Base-by-base conservation (phyloP, 2,888 invertebrate genomes). In the Dione juno region DNA sequence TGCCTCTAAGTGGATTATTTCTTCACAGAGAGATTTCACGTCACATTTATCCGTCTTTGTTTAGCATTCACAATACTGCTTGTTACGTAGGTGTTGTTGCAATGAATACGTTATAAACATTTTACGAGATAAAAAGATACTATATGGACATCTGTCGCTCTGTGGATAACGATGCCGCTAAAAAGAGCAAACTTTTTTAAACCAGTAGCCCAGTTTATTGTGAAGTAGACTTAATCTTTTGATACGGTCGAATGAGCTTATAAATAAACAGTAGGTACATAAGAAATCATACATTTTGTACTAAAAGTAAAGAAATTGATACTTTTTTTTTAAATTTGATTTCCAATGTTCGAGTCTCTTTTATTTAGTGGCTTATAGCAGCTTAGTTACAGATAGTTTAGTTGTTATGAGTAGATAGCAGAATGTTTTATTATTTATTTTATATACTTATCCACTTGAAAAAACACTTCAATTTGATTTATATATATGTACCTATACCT, bases 1-100 rank as follows among this genome's bases (percentile, higher is more conserved):
- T 89, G 86, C 90, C 88, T 84, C 84, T 93, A 93, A 93, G 93
- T 93, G 90, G 93, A 93, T 93, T 92, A 93, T 83, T 78, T 82
- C 83, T 86, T 85, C 79, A 83, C 61, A 43, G 6, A 84, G 81
- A 89, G 88, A 90, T 92, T 92, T 91, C 87, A 92, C 91, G 88
- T 88, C 88, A 84, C 89, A 92, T 93, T 92, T 86, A 88, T 85
- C 84, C 76, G 73, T 72, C 78, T 83, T 91, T 89, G 89, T 89
- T 84, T 89, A 86, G 82, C 76, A 70, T 66, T 50, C 67, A 88
- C 87, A 88, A 89, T 88, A 80, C 78, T 71, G 75, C 84, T 88
- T 84, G 87, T 87, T 89, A 88, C 86, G 92, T 90, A 90, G 92
- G 91, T 89, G 92, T 89, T 88, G 86, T 88, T 82, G 77, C 79